These are phyloP conservation scores for Antennarius striatus DNA, from an alignment of 2,113 vertebrate species.

Conservation along the genomic window DNA sequence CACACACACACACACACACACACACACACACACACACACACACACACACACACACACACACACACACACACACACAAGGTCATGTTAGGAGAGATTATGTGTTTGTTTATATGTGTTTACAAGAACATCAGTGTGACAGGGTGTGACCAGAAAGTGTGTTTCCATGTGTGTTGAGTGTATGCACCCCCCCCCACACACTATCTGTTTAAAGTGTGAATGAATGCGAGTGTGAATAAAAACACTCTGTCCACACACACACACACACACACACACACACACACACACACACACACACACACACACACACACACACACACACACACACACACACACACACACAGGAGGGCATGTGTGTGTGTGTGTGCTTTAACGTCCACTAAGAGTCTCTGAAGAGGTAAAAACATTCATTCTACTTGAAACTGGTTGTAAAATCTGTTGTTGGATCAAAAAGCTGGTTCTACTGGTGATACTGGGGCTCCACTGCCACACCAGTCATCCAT, in stretches of 20 bases:
- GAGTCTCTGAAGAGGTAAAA: too few species aligned
- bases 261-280: too few species aligned
- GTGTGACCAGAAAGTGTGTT: conserved; percentile 36
- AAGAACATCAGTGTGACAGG: conserved; percentile 17
- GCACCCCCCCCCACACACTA: conserved; percentile 12
- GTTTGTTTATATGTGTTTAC: conserved; percentile 37
- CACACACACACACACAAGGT: conserved; percentile 42
- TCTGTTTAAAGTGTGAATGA: conserved; percentile 31
- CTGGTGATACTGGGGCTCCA: too few species aligned
- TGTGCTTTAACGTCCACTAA: too few species aligned
- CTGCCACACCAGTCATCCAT: too few species aligned
- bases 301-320: too few species aligned
- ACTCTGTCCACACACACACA: not conserved
- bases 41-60: conserved; percentile 29
- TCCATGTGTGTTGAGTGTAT: conserved; percentile 17
- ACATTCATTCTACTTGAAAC: too few species aligned
- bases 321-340: too few species aligned
- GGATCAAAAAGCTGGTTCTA: too few species aligned
- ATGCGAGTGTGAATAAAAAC: conserved; percentile 1
- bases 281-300: too few species aligned
- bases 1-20: conserved; percentile 30
- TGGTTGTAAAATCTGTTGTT: too few species aligned
- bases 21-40: conserved; percentile 41
- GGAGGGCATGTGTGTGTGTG: too few species aligned
- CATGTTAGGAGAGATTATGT: conserved; percentile 43